A percentile compares a stretch with the other conserved stretches of the same genome.
phyloP scores from a whole-genome alignment of 1,140 invertebrate genomes.

The Philopotamus ludificatus region DNA sequence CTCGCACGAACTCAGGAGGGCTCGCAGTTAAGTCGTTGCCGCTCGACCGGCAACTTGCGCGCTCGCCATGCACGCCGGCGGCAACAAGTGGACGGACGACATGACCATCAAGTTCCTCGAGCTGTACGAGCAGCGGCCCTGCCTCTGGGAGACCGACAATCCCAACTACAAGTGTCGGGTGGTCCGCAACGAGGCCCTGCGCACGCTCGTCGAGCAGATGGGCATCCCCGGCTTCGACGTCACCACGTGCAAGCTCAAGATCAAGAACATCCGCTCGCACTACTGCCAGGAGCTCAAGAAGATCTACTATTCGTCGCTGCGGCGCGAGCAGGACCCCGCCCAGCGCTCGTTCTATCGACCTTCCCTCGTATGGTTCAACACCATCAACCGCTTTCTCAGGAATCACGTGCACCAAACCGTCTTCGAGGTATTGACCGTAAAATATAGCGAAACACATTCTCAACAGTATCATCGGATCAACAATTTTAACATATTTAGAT shows the following conservation, averaged over 20 bases:
- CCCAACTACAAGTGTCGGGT: slow-evolving; percentile 36
- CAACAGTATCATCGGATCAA: no score
- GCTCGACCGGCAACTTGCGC: slow-evolving; percentile 5
- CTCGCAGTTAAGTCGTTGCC: slow-evolving; percentile 12
- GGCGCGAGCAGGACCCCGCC: neutral
- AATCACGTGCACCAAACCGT: slow-evolving; percentile 16
- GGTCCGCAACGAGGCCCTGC: slow-evolving; percentile 21
- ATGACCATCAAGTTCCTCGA: slow-evolving; percentile 36
- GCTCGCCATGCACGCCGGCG: slow-evolving; percentile 1
- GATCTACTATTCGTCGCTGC: slow-evolving; percentile 11
- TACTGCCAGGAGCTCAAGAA: slow-evolving; percentile 42
- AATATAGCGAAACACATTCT: no score
- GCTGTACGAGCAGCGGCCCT: slow-evolving; percentile 24
- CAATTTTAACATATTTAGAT: no score
- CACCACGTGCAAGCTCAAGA: slow-evolving; percentile 38
- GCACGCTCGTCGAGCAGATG: slow-evolving; percentile 32
- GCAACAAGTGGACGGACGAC: slow-evolving; percentile 26
- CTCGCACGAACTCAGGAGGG: slow-evolving; percentile 1
- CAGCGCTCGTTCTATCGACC: neutral
- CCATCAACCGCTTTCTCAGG: slow-evolving; percentile 22
- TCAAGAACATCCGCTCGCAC: slow-evolving; percentile 42
- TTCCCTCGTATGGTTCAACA: slow-evolving; percentile 15
- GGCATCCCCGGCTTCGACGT: slow-evolving; percentile 32
- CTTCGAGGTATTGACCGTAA: slow-evolving; percentile 15
- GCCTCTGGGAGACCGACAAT: slow-evolving; percentile 36